Base-by-base conservation (phyloP, 2,888 invertebrate species). In the Campopleginae sp. region DNA sequence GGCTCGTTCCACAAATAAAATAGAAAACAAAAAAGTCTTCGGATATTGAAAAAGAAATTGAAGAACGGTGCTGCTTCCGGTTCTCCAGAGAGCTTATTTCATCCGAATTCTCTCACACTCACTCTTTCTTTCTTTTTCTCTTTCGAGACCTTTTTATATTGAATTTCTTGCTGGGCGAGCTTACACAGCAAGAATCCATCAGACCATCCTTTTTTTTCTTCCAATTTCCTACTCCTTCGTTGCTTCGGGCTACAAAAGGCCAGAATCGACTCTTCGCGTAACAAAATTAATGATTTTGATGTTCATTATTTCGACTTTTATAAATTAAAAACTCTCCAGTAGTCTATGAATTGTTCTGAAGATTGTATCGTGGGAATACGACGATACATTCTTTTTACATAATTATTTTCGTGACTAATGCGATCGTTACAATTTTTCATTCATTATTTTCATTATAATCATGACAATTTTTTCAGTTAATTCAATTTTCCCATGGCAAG, bases 21-120 rank as follows among this genome's bases (percentile, higher is more conserved):
- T 66, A 66, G 58, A 80, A 82, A 61, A 38, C n/a, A 65, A 54
- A 65, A 65, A 72, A 33, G 42, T 38, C 66, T 14, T 19, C 23
- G 65, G 71, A 80, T 82, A 82, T 82, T 80, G 82, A 79, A 80
- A 76, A 61, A 80, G 85, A 85, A 82, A 85, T 85, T 80, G 85
- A 77, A 78, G 71, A 85, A 82, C 65, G 61, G 76, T 74, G 61
- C 66, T 42, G 78, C 31, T 72, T 61, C 61, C 48, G 46, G 42
- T n/a, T 51, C 54, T 46, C 19, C 42, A 68, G 31, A 66, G 65
- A 46, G 58, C 42, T 79, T 79, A 74, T 84, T 81, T 79, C 66
- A 66, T 82, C 82, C 58, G 14, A 58, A 23, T 51, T 58, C 31
- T 23, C 54, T 19, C 38, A 54, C 31, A n/a, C 54, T 19, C 38